Evolutionary conservation across 2,888 invertebrate genomes (phyloP), one percentile per base, ranked within the genome.

Genomic region (Microplitis manilae): DNA sequence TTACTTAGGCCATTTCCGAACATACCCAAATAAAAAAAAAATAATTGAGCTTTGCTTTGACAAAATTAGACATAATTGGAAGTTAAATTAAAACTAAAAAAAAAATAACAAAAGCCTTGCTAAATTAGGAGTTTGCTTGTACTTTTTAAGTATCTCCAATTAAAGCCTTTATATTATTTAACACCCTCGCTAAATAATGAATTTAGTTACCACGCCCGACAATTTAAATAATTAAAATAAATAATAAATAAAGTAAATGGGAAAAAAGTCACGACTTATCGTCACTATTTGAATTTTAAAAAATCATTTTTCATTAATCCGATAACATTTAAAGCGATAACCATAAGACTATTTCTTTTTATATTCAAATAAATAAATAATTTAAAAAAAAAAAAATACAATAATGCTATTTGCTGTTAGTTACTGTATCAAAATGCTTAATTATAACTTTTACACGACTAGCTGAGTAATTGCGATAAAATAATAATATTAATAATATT

Each of bases 401-500:
- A 77, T 77, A 50, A 38, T n/a, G 64, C 20, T 69, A 60, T 73
- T 17, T 68, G 40, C 38, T 76, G 30, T 67, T 77, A 77, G 41
- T 62, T 79, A 83, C 80, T 80, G 81, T 82, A 82, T 81, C 81
- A 83, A 83, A 50, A 80, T 81, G 81, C 81, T 83, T 83, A 80
- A 82, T 80, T 81, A 80, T 83, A 82, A 83, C 80, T 83, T 83
- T 85, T 83, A 83, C 83, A 84, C 83, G 81, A 84, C 80, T 80
- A 80, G 82, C 81, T 80, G 80, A 81, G 77, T 80, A 79, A 79
- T 50, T 50, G 50, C 50, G 13, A 50, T 76, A 65, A 74, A 68
- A 75, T 70, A 61, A 41, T 71, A 68, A 77, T 62, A 73, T 73
- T 15, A 39, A 76, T 17, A n/a, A 60, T 68, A 39, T 65, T 64